These are phyloP conservation scores for Ivindomyrus marchei DNA, from an alignment of 2,113 vertebrate species.

Conservation along the genomic window DNA sequence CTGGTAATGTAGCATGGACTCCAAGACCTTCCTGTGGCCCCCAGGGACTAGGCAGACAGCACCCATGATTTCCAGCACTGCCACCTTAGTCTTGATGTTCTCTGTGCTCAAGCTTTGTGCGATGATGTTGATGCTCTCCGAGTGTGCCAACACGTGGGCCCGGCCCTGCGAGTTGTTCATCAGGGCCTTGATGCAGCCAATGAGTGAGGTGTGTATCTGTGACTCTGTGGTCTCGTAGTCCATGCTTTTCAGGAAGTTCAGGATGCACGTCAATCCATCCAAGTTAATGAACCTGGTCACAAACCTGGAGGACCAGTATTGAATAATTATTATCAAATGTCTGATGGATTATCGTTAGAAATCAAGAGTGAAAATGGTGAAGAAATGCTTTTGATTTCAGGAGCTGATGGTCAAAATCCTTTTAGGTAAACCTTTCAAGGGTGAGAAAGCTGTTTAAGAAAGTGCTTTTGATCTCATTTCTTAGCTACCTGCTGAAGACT, in stretches of 20 bases:
- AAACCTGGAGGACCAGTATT: conserved; percentile 64
- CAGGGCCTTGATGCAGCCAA: conserved; percentile 96
- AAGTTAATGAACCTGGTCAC: conserved; percentile 96
- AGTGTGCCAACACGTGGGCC: conserved; percentile 89
- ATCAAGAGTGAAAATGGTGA: neutral
- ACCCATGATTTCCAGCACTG: conserved; percentile 97
- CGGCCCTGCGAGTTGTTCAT: conserved; percentile 99
- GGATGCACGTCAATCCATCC: conserved; percentile 90
- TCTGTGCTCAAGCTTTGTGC: conserved; percentile 96
- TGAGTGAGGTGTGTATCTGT: conserved; percentile 97
- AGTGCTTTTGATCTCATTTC: neutral
- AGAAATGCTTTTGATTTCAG: neutral
- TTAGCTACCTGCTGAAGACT: neutral
- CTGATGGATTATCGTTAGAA: neutral
- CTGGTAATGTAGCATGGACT: conserved; percentile 97
- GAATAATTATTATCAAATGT: neutral
- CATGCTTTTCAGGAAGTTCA: conserved; percentile 97
- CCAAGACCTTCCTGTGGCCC: conserved; percentile 90
- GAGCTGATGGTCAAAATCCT: neutral
- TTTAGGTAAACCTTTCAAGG: neutral
- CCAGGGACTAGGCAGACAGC: conserved; percentile 97
- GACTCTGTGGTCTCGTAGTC: conserved; percentile 97
- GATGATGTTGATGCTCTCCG: conserved; percentile 95
- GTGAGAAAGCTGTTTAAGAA: neutral
- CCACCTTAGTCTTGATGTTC: conserved; percentile 97